These are phyloP conservation scores for Lithophane socia DNA, from an alignment of 2,888 invertebrate genomes.

Conservation along the genomic window DNA sequence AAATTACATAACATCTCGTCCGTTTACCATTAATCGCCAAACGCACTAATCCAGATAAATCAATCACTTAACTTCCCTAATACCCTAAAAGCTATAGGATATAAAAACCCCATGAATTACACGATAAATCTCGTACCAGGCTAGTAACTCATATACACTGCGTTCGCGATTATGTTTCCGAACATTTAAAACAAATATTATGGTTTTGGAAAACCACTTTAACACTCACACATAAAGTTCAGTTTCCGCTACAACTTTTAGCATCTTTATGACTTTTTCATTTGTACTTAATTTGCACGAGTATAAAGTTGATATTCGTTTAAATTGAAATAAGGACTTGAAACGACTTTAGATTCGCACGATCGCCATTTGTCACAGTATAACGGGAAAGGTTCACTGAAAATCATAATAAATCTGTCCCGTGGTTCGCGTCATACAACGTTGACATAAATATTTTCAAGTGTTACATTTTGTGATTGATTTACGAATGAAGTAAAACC, in stretches of 20 bases:
- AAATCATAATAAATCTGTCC: constrained; percentile 52
- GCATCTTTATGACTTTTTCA: background rate
- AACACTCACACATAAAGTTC: background rate
- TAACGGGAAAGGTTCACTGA: constrained; percentile 20
- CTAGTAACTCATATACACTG: constrained; percentile 24
- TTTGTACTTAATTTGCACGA: background rate
- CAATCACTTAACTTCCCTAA: background rate
- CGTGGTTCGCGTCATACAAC: constrained; percentile 17
- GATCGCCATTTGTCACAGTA: constrained; percentile 43
- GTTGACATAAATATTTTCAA: constrained; percentile 1
- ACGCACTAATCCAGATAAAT: background rate
- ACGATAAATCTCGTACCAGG: background rate
- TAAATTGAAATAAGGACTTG: background rate
- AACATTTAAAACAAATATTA: background rate
- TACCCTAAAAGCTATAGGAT: background rate
- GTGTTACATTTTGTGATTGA: constrained; percentile 22
- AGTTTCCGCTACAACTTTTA: background rate
- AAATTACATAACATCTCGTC: background rate
- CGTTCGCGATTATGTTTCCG: background rate
- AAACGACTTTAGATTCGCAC: no score
- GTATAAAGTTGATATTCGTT: background rate
- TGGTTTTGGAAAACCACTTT: background rate
- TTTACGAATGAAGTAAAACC: constrained; percentile 14
- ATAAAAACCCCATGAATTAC: background rate
- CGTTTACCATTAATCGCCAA: background rate